Base-by-base conservation (phyloP, 1,140 invertebrate genomes). In the Aphidius ervi region DNA sequence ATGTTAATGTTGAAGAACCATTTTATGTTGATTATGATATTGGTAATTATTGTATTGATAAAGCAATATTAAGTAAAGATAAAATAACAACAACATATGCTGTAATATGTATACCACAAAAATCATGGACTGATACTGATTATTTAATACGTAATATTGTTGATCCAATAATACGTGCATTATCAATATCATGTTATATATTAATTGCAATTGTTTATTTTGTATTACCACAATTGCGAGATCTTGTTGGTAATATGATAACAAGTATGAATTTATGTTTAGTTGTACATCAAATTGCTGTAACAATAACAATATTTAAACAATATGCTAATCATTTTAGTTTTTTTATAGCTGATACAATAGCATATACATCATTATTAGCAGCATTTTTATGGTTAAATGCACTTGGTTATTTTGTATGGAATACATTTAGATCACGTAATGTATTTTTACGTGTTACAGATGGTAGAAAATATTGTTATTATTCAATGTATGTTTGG, bases 311-410 rank as follows among this genome's bases (percentile, higher is more conserved):
- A 65, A 87, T 91, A 69, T 89, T 92, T 63, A 90, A 88, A 1
- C 87, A 92, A 65, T 88, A 89, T 63, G 88, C 85, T 49, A 89
- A 84, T 75, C 89, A 91, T 69, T 79, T 91, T 46, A 91, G 87
- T 69, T 89, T 92, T 66, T 81, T 92, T 69, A 81, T 90, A 53
- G 88, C 88, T 65, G 88, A 92, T 81, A 84, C 85, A 2, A 82
- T 90, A 56, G 79, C 89, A 56, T 91, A 89, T 66, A 81, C 89
- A 23, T 88, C 87, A 64, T 74, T 91, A 48, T 68, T 92, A 46
- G 88, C 85, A 9, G 87, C 89, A 40, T 92, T 92, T 76, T 91
- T 92, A 67, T 93, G 91, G 91, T 76, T 93, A 0, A 92, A 89
- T 67, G 89, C 88, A 67, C 83, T 91, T 56, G 90, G 89, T 47